A percentile compares a stretch with the other conserved stretches of the same genome.
Evolutionary conservation across 2,888 invertebrate genomes (phyloP).

Genomic region (Agrotis exclamationis): DNA sequence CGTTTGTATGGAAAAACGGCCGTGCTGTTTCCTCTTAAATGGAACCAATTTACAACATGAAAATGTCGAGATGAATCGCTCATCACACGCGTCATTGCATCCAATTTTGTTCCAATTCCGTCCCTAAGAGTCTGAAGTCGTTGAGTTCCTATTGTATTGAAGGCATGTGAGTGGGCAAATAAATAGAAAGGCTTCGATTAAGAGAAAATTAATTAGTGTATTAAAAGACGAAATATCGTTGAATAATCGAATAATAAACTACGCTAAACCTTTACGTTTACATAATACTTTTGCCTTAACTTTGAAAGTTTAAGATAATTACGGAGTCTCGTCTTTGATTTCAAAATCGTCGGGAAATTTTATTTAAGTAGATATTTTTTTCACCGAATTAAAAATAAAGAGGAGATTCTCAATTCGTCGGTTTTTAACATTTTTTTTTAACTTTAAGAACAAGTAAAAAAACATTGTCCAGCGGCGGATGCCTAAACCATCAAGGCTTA

Average conservation of each 20-base stretch:
- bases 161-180: too few species aligned
- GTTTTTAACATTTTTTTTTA: too few species aligned
- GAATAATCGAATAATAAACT: neutral
- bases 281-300: too few species aligned
- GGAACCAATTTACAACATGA: neutral
- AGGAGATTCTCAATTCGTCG: too few species aligned
- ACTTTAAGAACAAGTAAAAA: too few species aligned
- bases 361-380: too few species aligned
- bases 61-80: neutral
- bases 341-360: neutral
- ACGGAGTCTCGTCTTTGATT: neutral
- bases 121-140: constrained; percentile 12
- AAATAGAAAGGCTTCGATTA: neutral
- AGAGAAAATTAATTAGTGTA: neutral
- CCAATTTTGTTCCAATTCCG: constrained; percentile 6
- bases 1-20: too few species aligned
- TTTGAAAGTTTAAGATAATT: neutral
- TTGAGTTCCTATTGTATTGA: neutral
- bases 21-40: too few species aligned
- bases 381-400: too few species aligned
- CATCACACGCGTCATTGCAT: neutral
- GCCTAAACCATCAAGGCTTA: too few species aligned
- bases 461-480: too few species aligned
- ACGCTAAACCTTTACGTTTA: neutral
- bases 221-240: neutral